phyloP scores from a whole-genome alignment of 2,797 vertebrate species.

The Acanthornis magna region DNA sequence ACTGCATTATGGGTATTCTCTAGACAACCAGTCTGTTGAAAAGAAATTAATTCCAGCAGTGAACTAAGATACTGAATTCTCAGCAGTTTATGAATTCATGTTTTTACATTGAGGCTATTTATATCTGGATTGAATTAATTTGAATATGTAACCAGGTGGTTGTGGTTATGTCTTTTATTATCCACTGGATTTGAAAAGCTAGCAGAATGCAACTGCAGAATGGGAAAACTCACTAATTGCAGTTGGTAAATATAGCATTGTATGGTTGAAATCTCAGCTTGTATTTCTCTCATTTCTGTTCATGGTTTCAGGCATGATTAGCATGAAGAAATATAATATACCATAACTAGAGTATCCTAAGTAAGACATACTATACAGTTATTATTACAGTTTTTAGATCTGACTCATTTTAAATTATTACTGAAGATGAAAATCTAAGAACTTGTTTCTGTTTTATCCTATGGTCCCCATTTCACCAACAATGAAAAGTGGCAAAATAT shows the following conservation, averaged over 20 bases:
- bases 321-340: background rate
- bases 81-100: constrained; percentile 69
- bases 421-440: background rate
- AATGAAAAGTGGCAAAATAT: background rate
- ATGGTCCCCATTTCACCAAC: background rate
- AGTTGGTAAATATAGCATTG: constrained; percentile 7
- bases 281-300: background rate
- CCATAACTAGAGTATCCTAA: background rate
- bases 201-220: constrained; percentile 38
- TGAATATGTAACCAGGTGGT: constrained; percentile 65
- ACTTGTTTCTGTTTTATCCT: background rate
- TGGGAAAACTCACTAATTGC: constrained; percentile 33
- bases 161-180: constrained; percentile 39
- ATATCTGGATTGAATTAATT: constrained; percentile 62
- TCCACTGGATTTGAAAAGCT: constrained; percentile 25
- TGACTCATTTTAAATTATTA: background rate
- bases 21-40: constrained; percentile 70
- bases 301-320: background rate
- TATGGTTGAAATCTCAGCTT: background rate
- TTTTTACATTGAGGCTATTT: constrained; percentile 68
- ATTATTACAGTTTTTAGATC: background rate
- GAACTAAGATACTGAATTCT: constrained; percentile 69
- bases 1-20: constrained; percentile 66
- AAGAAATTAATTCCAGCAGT: constrained; percentile 75
- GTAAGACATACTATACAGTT: background rate